phyloP scores from a whole-genome alignment of 1,140 invertebrate genomes.

The Anastrepha obliqua region DNA sequence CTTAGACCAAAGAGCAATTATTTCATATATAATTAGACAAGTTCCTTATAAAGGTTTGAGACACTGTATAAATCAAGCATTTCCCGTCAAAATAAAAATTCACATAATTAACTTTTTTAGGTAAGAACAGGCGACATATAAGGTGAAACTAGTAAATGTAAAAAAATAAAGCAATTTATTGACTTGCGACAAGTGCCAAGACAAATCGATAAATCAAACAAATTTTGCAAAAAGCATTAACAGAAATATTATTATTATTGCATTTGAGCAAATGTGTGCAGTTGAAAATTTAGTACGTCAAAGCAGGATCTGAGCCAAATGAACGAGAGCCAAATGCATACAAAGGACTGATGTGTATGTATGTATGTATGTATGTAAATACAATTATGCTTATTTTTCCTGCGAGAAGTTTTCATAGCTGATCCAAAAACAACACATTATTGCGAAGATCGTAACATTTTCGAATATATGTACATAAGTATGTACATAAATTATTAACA shows the following conservation, averaged over 20 bases:
- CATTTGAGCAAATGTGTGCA: background rate
- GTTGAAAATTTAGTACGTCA: background rate
- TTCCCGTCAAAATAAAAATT: background rate
- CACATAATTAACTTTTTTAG: background rate
- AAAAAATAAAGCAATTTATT: background rate
- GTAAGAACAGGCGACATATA: background rate
- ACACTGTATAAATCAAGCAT: background rate
- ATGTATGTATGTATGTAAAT: background rate
- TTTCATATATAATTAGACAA: background rate
- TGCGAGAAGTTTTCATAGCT: background rate
- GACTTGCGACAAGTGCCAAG: background rate
- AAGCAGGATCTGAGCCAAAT: background rate
- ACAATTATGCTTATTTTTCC: background rate
- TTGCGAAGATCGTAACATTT: background rate
- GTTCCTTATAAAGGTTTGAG: constrained; percentile 27
- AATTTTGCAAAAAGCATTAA: background rate
- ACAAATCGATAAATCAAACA: constrained; percentile 15
- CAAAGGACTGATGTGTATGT: background rate
- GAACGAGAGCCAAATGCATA: background rate
- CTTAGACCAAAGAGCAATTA: too few species aligned
- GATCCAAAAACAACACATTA: constrained; percentile 42
- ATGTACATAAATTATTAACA: background rate
- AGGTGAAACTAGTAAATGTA: constrained; percentile 11
- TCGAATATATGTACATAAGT: background rate
- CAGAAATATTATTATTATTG: background rate